Conservation (phyloP, 2,888 invertebrate species). For the Acheta domesticus region DNA sequence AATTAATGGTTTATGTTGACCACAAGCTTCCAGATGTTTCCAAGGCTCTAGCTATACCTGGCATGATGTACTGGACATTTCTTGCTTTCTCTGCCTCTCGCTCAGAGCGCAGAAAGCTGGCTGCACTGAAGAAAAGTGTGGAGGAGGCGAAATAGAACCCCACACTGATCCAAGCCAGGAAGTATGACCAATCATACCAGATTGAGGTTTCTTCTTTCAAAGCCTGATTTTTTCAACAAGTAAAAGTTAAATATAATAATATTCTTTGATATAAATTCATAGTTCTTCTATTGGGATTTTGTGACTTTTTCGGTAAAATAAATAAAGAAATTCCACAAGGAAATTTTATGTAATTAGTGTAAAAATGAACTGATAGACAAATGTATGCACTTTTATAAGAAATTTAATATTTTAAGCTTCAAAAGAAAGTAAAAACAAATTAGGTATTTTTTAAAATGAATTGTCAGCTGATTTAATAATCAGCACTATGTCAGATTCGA, state of each 20-base stretch:
- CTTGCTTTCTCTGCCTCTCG: slow-evolving; percentile 68
- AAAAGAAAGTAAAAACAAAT: too few relatives aligned
- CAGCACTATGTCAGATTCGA: too few relatives aligned
- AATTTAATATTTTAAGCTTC: too few relatives aligned
- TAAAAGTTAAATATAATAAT: not conserved
- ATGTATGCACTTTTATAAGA: too few relatives aligned
- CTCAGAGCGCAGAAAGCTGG: slow-evolving; percentile 73
- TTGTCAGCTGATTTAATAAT: too few relatives aligned
- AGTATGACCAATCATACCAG: slow-evolving; percentile 83
- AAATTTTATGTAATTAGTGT: too few relatives aligned
- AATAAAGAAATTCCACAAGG: too few relatives aligned
- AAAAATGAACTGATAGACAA: too few relatives aligned
- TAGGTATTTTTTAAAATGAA: too few relatives aligned
- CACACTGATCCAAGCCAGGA: slow-evolving; percentile 78
- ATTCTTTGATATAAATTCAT: too few relatives aligned
- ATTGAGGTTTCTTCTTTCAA: slow-evolving; percentile 69
- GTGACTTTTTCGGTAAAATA: too few relatives aligned
- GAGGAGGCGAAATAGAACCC: slow-evolving; percentile 70
- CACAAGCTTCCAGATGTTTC: slow-evolving; percentile 21
- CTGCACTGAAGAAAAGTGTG: slow-evolving; percentile 74
- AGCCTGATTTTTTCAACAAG: slow-evolving; percentile 51
- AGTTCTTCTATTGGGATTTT: too few relatives aligned
- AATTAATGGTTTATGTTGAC: not conserved
- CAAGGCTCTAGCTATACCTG: slow-evolving; percentile 56
- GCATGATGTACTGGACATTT: slow-evolving; percentile 86